phyloP scores from a whole-genome alignment of 2,888 invertebrate genomes.

The Odontomyia ornata region DNA sequence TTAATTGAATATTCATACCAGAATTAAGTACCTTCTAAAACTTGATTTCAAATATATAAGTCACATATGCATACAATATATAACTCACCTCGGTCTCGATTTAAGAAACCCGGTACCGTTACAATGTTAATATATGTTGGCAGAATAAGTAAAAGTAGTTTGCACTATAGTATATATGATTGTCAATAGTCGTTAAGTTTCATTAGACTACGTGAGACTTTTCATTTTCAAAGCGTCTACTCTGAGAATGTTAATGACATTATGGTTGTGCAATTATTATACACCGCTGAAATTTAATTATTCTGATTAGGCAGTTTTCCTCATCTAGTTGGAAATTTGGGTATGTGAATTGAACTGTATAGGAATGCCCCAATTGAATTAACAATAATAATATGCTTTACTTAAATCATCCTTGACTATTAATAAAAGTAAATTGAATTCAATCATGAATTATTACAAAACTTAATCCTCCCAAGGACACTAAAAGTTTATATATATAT shows the following conservation, averaged over 20 bases:
- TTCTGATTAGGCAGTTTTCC: too few species aligned
- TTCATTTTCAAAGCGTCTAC: not conserved
- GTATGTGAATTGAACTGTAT: too few species aligned
- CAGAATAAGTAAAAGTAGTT: slow-evolving; percentile 25
- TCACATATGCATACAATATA: not conserved
- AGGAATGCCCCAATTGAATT: too few species aligned
- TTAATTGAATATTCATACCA: not conserved
- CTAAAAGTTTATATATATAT: too few species aligned
- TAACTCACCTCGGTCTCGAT: slow-evolving; percentile 18
- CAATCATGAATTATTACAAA: too few species aligned
- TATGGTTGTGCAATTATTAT: too few species aligned
- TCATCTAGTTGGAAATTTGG: too few species aligned
- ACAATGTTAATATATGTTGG: not conserved
- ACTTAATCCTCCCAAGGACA: too few species aligned
- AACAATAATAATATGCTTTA: too few species aligned
- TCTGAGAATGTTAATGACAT: not conserved
- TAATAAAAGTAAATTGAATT: too few species aligned
- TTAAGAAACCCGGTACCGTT: not conserved
- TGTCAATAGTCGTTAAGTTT: not conserved
- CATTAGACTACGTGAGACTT: not conserved
- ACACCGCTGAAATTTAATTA: too few species aligned
- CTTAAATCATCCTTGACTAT: too few species aligned
- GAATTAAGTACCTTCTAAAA: not conserved
- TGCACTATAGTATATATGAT: not conserved
- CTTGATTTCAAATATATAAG: not conserved